Conservation (phyloP, 1,140 invertebrate genomes). For the Eubasilissa regina region DNA sequence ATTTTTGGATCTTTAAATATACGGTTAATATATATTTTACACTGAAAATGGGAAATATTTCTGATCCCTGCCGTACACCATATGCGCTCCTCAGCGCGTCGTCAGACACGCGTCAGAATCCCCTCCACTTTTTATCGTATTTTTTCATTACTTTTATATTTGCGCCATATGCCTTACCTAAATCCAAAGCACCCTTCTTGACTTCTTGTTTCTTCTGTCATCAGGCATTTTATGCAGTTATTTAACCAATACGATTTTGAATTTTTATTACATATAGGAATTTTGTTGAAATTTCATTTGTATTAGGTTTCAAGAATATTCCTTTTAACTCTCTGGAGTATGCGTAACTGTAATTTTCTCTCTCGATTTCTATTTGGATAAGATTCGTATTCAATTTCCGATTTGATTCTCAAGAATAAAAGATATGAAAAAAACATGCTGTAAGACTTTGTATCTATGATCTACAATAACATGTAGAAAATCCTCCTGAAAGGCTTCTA, state of each 20-base stretch:
- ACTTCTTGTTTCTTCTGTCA: background rate
- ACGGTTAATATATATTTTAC: too few species aligned
- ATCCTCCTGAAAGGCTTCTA: too few species aligned
- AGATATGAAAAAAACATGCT: background rate
- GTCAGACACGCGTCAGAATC: conserved; percentile 18
- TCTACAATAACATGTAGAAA: too few species aligned
- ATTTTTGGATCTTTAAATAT: too few species aligned
- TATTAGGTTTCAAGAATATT: background rate
- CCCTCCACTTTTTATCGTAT: conserved; percentile 19
- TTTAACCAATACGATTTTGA: background rate
- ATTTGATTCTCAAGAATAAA: background rate
- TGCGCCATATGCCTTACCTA: conserved; percentile 33
- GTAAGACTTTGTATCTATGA: too few species aligned
- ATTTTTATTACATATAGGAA: too few species aligned
- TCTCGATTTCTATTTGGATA: too few species aligned
- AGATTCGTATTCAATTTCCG: too few species aligned
- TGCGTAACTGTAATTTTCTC: too few species aligned
- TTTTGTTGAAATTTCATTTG: too few species aligned
- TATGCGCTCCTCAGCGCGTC: conserved; percentile 4
- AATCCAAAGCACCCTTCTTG: conserved; percentile 3
- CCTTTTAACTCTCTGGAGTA: too few species aligned
- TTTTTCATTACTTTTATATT: conserved; percentile 26
- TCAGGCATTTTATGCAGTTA: background rate
- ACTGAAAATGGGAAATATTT: background rate
- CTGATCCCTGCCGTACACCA: conserved; percentile 13